phyloP scores from a whole-genome alignment of 35 echinoderm and acorn worm species.

The Patiria miniata region DNA sequence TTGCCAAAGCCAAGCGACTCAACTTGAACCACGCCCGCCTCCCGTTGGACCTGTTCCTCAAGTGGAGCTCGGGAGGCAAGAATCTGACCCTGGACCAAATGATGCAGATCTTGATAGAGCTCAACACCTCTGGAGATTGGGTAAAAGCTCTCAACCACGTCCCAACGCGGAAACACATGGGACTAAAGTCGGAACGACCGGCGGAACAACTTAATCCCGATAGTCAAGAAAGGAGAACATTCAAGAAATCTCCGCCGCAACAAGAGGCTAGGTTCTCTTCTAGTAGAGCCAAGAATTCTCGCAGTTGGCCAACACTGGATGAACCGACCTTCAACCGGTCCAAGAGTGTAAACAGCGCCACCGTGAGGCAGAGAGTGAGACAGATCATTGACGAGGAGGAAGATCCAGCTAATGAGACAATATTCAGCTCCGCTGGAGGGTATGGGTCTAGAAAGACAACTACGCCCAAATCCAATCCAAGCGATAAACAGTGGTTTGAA shows the following conservation, averaged over 20 bases:
- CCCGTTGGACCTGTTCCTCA: constrained; percentile 73
- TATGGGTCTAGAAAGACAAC: no score
- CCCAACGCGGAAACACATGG: constrained; percentile 58
- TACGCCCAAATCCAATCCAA: no score
- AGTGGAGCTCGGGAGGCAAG: constrained; percentile 77
- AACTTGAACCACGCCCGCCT: constrained; percentile 65
- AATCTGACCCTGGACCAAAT: constrained; percentile 83
- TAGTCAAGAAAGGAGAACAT: not conserved
- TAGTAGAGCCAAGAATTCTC: constrained; percentile 37
- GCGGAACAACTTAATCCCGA: not conserved
- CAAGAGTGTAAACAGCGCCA: not conserved
- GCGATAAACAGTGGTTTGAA: no score
- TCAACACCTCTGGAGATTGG: constrained; percentile 76
- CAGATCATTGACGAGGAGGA: not conserved
- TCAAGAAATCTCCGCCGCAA: not conserved
- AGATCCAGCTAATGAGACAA: constrained; percentile 21
- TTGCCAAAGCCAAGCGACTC: constrained; percentile 78
- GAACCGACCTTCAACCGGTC: not conserved
- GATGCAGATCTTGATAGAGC: constrained; percentile 59
- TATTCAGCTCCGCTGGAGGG: no score
- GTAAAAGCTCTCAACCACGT: constrained; percentile 76
- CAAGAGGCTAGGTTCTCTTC: constrained; percentile 23
- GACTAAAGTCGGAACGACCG: constrained; percentile 24
- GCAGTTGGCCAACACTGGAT: constrained; percentile 4
- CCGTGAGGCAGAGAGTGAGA: constrained; percentile 4